Conservation (phyloP, 2,797 vertebrate genomes). For the Carduelis carduelis region DNA sequence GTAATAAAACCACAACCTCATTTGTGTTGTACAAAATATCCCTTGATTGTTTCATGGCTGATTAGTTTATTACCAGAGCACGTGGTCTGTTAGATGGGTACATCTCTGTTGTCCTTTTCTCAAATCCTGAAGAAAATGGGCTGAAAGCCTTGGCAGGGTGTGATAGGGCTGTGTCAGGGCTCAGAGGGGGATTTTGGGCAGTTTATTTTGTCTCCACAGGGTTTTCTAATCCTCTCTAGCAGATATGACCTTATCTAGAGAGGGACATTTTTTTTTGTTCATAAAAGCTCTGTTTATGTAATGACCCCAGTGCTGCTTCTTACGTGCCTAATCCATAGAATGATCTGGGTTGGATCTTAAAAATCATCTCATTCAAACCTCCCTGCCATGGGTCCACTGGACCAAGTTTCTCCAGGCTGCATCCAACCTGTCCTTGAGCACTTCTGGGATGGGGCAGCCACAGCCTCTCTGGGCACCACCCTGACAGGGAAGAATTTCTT, state of each 20-base stretch:
- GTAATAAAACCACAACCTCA: background rate
- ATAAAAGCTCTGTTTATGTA: accelerated
- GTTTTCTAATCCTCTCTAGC: background rate
- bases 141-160: too few species aligned
- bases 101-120: background rate
- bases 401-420: background rate
- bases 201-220: background rate
- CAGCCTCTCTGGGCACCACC: background rate
- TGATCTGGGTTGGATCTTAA: background rate
- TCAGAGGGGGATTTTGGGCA: background rate
- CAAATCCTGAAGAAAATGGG: background rate
- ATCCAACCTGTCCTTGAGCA: background rate
- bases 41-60: background rate
- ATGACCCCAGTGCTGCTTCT: background rate
- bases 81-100: background rate
- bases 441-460: background rate
- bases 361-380: background rate
- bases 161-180: background rate
- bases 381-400: accelerated
- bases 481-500: background rate
- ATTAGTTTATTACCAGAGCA: background rate
- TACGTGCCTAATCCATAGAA: accelerated
- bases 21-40: background rate
- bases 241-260: accelerated
- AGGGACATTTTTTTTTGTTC: background rate